Evolutionary conservation across 2,113 vertebrate species (phyloP).

Genomic region (Ariopsis seemanni): DNA sequence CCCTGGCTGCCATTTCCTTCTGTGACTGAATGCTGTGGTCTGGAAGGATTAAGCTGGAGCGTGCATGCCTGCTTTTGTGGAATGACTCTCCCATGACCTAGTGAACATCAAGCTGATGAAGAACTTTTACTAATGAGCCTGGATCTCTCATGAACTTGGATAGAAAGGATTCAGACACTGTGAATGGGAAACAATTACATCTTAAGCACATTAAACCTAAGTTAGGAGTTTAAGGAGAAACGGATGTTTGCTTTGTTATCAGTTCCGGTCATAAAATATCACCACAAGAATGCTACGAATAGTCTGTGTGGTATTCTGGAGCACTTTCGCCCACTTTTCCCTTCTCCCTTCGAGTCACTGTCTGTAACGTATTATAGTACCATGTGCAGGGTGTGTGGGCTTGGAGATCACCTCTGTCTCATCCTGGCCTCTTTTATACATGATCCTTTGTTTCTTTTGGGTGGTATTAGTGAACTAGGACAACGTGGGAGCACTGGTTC

Average conservation of each 20-base stretch:
- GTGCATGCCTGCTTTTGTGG: conserved; percentile 62
- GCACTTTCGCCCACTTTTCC: not conserved
- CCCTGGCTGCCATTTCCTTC: conserved; percentile 62
- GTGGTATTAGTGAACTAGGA: conserved; percentile 52
- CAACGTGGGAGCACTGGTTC: conserved; percentile 70
- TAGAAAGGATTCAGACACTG: not conserved
- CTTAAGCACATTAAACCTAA: not conserved
- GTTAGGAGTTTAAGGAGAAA: conserved; percentile 18
- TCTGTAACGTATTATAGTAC: conserved; percentile 12
- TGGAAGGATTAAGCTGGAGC: conserved; percentile 60
- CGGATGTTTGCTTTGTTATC: not conserved
- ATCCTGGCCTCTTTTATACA: conserved; percentile 55
- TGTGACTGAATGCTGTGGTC: conserved; percentile 56
- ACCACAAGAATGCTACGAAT: conserved; percentile 49
- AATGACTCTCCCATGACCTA: conserved; percentile 63
- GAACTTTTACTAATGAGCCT: conserved; percentile 20
- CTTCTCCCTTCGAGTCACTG: conserved; percentile 15
- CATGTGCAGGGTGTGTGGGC: conserved; percentile 3
- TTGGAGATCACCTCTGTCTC: conserved; percentile 25
- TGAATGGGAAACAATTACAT: not conserved
- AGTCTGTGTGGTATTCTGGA: not conserved
- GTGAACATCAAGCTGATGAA: conserved; percentile 56
- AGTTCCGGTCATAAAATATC: conserved; percentile 20
- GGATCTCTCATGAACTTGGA: not conserved
- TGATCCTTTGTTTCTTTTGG: conserved; percentile 45